Conservation (phyloP, 2,888 invertebrate genomes). For the Oscheius sp. region DNA sequence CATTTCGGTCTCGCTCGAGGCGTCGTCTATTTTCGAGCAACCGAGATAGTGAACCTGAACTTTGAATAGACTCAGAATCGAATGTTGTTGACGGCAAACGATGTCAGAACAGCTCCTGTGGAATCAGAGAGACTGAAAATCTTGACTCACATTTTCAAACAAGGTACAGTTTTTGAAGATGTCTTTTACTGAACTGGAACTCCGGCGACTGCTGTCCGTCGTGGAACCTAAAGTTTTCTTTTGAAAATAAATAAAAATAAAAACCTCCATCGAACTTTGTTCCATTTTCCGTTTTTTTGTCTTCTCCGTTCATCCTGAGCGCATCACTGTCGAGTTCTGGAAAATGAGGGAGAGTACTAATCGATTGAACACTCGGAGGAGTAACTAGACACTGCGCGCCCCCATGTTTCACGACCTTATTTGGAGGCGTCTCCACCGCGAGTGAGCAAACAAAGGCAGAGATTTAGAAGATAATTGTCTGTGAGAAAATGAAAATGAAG, state of each 20-base stretch:
- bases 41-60: constrained; percentile 53
- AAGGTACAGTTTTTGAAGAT: constrained; percentile 36
- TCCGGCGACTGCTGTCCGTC: constrained; percentile 17
- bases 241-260: neutral
- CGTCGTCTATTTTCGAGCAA: constrained; percentile 67
- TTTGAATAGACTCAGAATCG: neutral
- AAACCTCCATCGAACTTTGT: neutral
- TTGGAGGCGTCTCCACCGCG: neutral
- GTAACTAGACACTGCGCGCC: too few species aligned
- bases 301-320: constrained; percentile 15
- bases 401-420: too few species aligned
- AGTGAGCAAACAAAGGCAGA: neutral
- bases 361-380: too few species aligned
- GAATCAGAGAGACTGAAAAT: too few species aligned
- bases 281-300: constrained; percentile 18
- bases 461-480: neutral
- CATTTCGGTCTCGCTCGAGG: constrained; percentile 67
- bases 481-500: neutral
- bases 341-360: neutral
- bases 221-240: neutral
- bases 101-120: too few species aligned
- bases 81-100: too few species aligned
- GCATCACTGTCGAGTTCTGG: neutral
- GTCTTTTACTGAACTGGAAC: constrained; percentile 26
- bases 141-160: constrained; percentile 37